Percentiles rank a stretch among this genome's conserved stretches.
These are phyloP conservation scores for Prionace glauca DNA, from an alignment of 2,797 vertebrate species.

Conservation along the genomic window DNA sequence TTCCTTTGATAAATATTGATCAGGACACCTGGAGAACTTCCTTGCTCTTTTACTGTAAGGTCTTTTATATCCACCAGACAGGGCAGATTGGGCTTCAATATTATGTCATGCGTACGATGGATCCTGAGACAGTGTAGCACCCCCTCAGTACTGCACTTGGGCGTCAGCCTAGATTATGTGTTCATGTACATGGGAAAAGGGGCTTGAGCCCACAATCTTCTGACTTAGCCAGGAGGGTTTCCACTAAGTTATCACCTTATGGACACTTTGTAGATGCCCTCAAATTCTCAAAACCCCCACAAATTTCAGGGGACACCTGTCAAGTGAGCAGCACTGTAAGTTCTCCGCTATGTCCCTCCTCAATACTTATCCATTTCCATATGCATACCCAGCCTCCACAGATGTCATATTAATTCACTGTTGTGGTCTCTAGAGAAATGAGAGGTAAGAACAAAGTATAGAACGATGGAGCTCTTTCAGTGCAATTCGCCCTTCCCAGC, in stretches of 20 bases:
- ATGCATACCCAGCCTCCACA: background rate
- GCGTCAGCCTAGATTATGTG: background rate
- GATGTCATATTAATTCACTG: constrained; percentile 18
- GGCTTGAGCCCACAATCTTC: background rate
- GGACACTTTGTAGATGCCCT: background rate
- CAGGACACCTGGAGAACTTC: background rate
- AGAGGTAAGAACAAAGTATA: constrained; percentile 19
- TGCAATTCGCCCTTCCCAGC: background rate
- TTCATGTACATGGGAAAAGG: background rate
- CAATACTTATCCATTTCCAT: background rate
- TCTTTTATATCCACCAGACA: background rate
- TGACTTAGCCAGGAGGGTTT: background rate
- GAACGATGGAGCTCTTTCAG: background rate
- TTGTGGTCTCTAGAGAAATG: background rate
- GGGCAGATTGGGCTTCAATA: background rate
- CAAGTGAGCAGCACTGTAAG: background rate
- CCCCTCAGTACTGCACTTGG: background rate
- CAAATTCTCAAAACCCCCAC: background rate
- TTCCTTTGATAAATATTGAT: background rate
- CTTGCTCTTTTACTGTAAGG: background rate
- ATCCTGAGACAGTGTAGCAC: background rate
- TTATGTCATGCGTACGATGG: background rate
- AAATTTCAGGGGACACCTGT: background rate
- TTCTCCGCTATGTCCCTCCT: background rate
- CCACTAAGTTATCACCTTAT: background rate